Conservation (phyloP, 2,113 vertebrate genomes). For the Bucco capensis region DNA sequence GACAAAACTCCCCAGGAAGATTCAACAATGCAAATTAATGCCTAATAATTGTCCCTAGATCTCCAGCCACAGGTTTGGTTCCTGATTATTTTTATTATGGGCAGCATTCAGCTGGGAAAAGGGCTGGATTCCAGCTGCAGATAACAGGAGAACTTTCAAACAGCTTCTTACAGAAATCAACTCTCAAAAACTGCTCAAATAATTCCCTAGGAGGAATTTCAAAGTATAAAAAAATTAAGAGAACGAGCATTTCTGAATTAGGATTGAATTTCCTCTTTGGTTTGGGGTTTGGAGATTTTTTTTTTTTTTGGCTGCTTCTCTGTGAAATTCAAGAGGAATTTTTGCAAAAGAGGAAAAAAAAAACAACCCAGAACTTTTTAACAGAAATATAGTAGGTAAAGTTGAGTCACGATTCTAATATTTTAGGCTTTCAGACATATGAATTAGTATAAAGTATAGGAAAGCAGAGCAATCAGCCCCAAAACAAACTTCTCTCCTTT, state of each 20-base stretch:
- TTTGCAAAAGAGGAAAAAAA: conserved; percentile 28
- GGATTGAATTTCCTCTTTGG: background rate
- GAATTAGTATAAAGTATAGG: background rate
- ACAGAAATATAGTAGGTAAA: background rate
- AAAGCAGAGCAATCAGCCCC: background rate
- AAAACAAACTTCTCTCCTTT: background rate
- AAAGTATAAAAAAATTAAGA: background rate
- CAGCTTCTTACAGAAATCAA: conserved; percentile 6
- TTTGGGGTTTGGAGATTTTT: too few relatives aligned
- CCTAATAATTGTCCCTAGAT: conserved; percentile 14
- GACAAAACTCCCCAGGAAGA: background rate
- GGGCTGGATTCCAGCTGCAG: background rate
- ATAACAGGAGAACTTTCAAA: background rate
- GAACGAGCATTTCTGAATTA: conserved; percentile 34
- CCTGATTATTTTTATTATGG: conserved; percentile 25
- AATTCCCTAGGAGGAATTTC: conserved; percentile 22
- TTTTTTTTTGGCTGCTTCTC: background rate
- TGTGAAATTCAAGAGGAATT: conserved; percentile 6
- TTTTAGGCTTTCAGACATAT: background rate
- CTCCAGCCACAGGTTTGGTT: conserved; percentile 4
- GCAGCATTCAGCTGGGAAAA: background rate
- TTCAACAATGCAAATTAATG: conserved; percentile 30
- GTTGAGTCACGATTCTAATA: background rate
- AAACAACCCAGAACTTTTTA: background rate
- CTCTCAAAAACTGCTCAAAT: background rate